phyloP scores from a whole-genome alignment of 1,140 invertebrate genomes.

The Drosophila punjabiensis region DNA sequence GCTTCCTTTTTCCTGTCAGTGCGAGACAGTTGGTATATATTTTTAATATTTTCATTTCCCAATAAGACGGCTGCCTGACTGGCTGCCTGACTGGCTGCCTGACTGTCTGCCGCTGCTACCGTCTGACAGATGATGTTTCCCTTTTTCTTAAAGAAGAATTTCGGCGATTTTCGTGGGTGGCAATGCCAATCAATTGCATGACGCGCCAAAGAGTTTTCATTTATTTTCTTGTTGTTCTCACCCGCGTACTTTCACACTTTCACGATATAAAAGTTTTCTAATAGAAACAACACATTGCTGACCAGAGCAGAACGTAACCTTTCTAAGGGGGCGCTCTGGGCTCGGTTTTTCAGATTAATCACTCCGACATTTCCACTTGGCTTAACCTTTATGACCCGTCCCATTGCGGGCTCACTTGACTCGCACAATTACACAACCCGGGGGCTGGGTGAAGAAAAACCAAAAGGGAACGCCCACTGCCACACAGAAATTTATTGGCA shows the following conservation, averaged over 20 bases:
- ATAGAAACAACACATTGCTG: constrained; percentile 27
- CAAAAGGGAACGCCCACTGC: constrained; percentile 30
- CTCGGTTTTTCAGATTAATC: constrained; percentile 49
- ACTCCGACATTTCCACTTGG: constrained; percentile 60
- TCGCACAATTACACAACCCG: constrained; percentile 64
- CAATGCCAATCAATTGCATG: constrained; percentile 34
- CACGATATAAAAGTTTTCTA: constrained; percentile 40
- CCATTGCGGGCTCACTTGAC: constrained; percentile 39
- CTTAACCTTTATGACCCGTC: constrained; percentile 42
- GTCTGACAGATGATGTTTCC: constrained; percentile 44
- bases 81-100: constrained; percentile 15
- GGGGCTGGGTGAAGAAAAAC: background rate
- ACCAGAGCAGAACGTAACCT: constrained; percentile 37
- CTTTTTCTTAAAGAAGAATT: constrained; percentile 20
- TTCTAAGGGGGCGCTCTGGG: background rate
- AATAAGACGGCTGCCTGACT: constrained; percentile 28
- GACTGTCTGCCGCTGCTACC: background rate
- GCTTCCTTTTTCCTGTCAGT: constrained; percentile 27
- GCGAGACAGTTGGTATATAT: constrained; percentile 35
- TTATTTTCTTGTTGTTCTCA: constrained; percentile 23
- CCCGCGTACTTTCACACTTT: constrained; percentile 17
- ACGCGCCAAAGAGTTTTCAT: constrained; percentile 46
- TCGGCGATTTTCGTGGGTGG: constrained; percentile 23
- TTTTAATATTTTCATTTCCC: constrained; percentile 56
- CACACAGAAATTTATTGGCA: constrained; percentile 65